Conservation (phyloP, 2,797 vertebrate genomes). For the Acestrorhynchus altus region DNA sequence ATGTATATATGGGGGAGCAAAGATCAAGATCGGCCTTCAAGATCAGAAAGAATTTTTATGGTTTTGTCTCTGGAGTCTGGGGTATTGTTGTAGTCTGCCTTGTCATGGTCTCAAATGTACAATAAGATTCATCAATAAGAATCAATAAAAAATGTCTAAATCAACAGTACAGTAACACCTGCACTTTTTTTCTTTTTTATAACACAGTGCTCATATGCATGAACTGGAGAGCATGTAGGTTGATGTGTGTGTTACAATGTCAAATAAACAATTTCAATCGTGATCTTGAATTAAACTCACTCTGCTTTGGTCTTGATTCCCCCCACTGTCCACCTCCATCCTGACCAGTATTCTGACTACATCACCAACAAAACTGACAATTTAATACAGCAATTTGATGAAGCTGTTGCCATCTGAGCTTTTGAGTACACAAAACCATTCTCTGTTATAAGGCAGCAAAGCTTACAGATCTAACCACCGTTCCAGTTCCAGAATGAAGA, state of each 20-base stretch:
- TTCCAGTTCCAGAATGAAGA: slow-evolving; percentile 5
- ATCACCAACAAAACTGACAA: slow-evolving; percentile 13
- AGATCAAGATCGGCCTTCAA: background rate
- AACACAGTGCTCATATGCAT: background rate
- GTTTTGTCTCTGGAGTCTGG: background rate
- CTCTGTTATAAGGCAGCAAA: slow-evolving; percentile 25
- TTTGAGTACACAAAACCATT: background rate
- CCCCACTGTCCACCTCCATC: background rate
- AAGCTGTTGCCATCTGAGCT: slow-evolving; percentile 12
- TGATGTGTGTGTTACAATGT: background rate
- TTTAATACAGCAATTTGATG: slow-evolving; percentile 26
- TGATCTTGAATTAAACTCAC: background rate
- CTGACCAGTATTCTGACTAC: background rate
- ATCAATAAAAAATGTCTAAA: background rate
- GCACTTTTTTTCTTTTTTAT: no score
- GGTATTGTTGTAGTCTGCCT: background rate
- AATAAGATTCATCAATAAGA: background rate
- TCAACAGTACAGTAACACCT: background rate
- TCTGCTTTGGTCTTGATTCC: slow-evolving; percentile 12
- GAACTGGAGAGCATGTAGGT: background rate
- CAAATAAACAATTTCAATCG: background rate
- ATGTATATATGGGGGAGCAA: slow-evolving; percentile 17
- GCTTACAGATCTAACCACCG: background rate
- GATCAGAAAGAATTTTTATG: background rate
- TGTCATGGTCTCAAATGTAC: background rate